Conservation (phyloP, 1,140 invertebrate genomes). For the Ips typographus region DNA sequence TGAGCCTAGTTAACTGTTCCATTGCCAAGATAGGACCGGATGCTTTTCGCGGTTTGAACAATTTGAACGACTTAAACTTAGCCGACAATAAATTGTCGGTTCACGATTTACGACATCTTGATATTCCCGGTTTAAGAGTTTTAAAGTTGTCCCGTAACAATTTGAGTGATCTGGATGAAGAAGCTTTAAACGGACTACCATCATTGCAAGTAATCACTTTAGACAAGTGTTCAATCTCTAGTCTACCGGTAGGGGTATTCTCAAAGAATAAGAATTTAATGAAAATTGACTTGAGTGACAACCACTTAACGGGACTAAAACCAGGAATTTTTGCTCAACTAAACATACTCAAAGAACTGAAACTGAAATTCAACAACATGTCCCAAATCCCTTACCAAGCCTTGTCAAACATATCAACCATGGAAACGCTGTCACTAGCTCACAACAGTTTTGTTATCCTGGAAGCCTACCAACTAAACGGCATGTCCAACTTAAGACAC, state of each 20-base stretch:
- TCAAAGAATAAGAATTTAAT: constrained; percentile 72
- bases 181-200: constrained; percentile 71
- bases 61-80: constrained; percentile 70
- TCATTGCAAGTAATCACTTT: constrained; percentile 71
- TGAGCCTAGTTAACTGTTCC: constrained; percentile 65
- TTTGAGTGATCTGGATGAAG: constrained; percentile 67
- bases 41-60: constrained; percentile 65
- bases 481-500: constrained; percentile 69
- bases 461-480: constrained; percentile 73
- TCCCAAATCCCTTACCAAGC: constrained; percentile 74
- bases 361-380: constrained; percentile 73
- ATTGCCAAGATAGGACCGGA: constrained; percentile 63
- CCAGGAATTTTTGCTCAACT: constrained; percentile 69
- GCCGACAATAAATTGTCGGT: constrained; percentile 72
- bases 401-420: constrained; percentile 68
- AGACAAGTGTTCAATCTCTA: constrained; percentile 66
- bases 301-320: constrained; percentile 64
- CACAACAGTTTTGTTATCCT: constrained; percentile 70
- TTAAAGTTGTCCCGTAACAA: constrained; percentile 77
- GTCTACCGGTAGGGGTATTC: constrained; percentile 69
- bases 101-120: constrained; percentile 65
- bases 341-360: constrained; percentile 71
- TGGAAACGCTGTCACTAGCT: constrained; percentile 73
- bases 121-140: constrained; percentile 70
- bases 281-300: constrained; percentile 69